phyloP scores from a whole-genome alignment of 2,888 invertebrate genomes.

The Villa cingulata region DNA sequence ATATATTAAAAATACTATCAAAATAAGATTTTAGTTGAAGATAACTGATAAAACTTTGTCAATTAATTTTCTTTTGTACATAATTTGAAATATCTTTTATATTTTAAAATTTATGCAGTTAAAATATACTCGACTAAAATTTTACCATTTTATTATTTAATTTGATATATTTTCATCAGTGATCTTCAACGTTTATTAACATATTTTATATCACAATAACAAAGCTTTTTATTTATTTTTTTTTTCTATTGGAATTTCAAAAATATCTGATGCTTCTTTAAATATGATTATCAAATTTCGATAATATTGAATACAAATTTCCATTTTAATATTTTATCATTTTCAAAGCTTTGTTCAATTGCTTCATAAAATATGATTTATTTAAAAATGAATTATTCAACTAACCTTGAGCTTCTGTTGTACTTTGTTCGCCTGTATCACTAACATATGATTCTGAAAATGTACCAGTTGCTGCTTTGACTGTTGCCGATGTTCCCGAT shows the following conservation, averaged over 20 bases:
- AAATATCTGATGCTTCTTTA: not conserved
- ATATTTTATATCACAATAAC: not conserved
- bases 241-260: too few species aligned
- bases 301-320: not conserved
- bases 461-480: constrained; percentile 23
- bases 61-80: too few species aligned
- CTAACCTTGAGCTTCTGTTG: constrained; percentile 38
- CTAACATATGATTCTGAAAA: constrained; percentile 33
- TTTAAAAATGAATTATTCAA: constrained; percentile 13
- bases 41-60: too few species aligned
- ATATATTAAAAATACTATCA: too few species aligned
- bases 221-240: not conserved
- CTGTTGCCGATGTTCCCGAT: constrained; percentile 22
- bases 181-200: not conserved
- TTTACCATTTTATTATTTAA: too few species aligned
- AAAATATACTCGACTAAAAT: too few species aligned
- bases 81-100: too few species aligned
- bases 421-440: constrained; percentile 32
- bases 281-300: not conserved
- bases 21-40: too few species aligned
- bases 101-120: too few species aligned
- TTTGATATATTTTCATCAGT: not conserved
- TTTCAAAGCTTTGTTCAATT: not conserved
- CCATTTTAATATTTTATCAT: too few species aligned
- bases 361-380: not conserved